A percentile compares a stretch with the other conserved stretches of the same genome.
These are phyloP conservation scores for Hesperia comma DNA, from an alignment of 2,888 invertebrate species.

Conservation along the genomic window DNA sequence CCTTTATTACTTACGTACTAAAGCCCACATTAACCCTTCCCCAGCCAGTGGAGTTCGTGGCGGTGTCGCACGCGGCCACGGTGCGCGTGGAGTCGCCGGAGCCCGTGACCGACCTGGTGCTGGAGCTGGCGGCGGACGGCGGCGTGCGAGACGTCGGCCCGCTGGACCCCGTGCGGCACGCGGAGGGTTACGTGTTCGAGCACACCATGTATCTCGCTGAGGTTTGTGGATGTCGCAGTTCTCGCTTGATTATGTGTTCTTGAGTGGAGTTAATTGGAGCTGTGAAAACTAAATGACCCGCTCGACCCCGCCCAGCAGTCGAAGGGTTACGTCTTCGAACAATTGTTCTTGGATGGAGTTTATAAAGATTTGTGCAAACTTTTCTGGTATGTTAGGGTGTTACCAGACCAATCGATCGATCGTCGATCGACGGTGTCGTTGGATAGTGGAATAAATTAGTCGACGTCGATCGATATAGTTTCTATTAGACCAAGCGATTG, in stretches of 20 bases:
- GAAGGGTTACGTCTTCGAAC: constrained; percentile 62
- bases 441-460: no score
- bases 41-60: constrained; percentile 79
- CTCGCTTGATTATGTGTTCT: no score
- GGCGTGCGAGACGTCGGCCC: constrained; percentile 41
- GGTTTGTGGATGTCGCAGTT: no score
- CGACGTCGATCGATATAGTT: no score
- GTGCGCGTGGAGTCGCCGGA: constrained; percentile 77
- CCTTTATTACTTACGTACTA: no score
- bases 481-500: no score
- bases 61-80: constrained; percentile 83
- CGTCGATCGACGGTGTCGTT: no score
- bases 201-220: constrained; percentile 72
- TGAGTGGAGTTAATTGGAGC: no score
- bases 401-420: no score
- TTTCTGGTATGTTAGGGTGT: neutral
- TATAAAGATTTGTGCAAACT: neutral
- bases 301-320: constrained; percentile 41
- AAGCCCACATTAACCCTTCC: no score
- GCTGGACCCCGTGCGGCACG: constrained; percentile 39
- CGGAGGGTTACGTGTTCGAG: constrained; percentile 59
- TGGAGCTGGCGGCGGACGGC: constrained; percentile 62
- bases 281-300: constrained; percentile 27
- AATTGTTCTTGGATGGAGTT: constrained; percentile 42
- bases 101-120: constrained; percentile 68